These are phyloP conservation scores for Troides oblongomaculatus DNA, from an alignment of 2,888 invertebrate species.

Conservation along the genomic window DNA sequence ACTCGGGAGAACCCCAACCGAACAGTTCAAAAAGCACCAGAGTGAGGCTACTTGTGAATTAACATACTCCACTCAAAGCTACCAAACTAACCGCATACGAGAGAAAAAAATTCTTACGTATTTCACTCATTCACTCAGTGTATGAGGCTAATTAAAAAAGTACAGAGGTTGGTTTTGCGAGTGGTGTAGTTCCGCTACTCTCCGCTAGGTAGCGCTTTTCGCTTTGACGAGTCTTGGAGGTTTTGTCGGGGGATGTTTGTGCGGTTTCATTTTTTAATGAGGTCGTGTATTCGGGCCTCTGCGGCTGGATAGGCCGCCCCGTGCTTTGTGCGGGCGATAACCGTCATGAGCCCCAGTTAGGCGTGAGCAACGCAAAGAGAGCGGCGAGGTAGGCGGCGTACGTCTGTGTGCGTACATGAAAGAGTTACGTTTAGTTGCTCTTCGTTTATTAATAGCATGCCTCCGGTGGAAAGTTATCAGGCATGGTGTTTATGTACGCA, in stretches of 20 bases:
- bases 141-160: conserved; percentile 79
- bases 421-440: conserved; percentile 60
- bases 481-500: conserved; percentile 37
- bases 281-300: conserved; percentile 69
- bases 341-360: conserved; percentile 42
- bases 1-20: conserved; percentile 42
- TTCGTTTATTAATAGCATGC: conserved; percentile 64
- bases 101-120: conserved; percentile 68
- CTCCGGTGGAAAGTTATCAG: conserved; percentile 47
- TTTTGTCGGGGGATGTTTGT: conserved; percentile 63
- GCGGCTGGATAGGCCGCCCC: conserved; percentile 54
- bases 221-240: conserved; percentile 65
- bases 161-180: conserved; percentile 73
- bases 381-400: conserved; percentile 32
- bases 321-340: conserved; percentile 54
- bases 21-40: conserved; percentile 61
- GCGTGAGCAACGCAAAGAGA: conserved; percentile 54
- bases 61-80: conserved; percentile 77
- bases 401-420: conserved; percentile 59
- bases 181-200: conserved; percentile 77
- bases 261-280: conserved; percentile 76
- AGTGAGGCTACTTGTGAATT: conserved; percentile 68
- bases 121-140: conserved; percentile 72
- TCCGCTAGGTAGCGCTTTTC: conserved; percentile 70
- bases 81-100: conserved; percentile 71